Base-by-base conservation (phyloP, 2,888 invertebrate species). In the Erebia aethiops region DNA sequence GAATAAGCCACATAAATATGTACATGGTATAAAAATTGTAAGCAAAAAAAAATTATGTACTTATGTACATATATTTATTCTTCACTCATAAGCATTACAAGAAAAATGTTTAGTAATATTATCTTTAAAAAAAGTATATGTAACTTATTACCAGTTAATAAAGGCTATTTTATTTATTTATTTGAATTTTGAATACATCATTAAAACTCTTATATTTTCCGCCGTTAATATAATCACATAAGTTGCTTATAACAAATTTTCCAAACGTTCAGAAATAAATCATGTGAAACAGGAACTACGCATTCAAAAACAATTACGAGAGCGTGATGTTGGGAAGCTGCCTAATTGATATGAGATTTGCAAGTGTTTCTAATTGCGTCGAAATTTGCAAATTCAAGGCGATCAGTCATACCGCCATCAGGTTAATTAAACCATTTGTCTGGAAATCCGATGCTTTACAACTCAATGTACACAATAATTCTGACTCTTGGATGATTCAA, bases 341-440 rank as follows among this genome's bases (percentile, higher is more conserved):
- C 92, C 93, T 93, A 93, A 93, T 93, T 93, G 93, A 87, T 92
- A 91, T 90, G 91, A 91, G 89, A 93, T 92, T 92, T 92, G 91
- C 91, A 91, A 92, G 87, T 91, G 90, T 87, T 87, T 83, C 91
- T 92, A 93, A 93, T 93, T 91, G 91, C 91, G 87, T 83, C 81
- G 88, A 88, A 91, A 90, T 91, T 90, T 88, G 83, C 82, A 82
- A 87, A 88, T 87, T 83, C 88, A 87, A 87, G 85, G 88, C 86
- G 87, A 93, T 93, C 92, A 89, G 86, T 92, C 92, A 92, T 86
- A 81, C 76, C 85, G 77, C 92, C 90, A 92, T 93, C 92, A 92
- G 89, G 90, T 90, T 92, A 92, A 93, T 93, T 91, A 92, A 92
- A 90, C 90, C 91, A 92, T 92, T 92, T 90, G 89, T 92, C 90